Percentiles rank a stretch among this genome's conserved stretches.
phyloP scores from a whole-genome alignment of 2,888 invertebrate species.

The Liodrosophila aerea region DNA sequence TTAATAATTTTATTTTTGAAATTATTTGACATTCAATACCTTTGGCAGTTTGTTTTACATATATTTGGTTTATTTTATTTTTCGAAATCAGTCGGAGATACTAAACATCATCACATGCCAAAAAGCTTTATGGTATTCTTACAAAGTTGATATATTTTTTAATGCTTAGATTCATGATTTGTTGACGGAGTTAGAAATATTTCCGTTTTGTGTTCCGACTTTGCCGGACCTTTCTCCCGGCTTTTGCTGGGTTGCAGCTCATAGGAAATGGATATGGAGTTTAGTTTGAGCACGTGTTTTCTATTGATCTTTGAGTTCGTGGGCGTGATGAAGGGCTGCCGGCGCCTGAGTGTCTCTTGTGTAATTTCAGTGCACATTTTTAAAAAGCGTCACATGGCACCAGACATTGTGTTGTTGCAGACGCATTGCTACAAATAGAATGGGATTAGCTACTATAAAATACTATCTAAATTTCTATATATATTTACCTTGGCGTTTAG shows the following conservation, averaged over 20 bases:
- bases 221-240: constrained; percentile 12
- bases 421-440: constrained; percentile 72
- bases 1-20: too few relatives aligned
- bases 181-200: background rate
- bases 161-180: background rate
- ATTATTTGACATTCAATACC: too few relatives aligned
- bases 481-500: constrained; percentile 85
- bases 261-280: constrained; percentile 70
- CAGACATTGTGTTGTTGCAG: constrained; percentile 77
- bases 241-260: constrained; percentile 52
- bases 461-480: too few relatives aligned
- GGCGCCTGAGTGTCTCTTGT: constrained; percentile 62
- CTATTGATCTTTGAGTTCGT: constrained; percentile 36
- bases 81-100: constrained; percentile 13
- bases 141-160: background rate
- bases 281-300: constrained; percentile 54
- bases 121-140: constrained; percentile 10
- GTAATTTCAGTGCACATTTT: constrained; percentile 72
- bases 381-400: constrained; percentile 77
- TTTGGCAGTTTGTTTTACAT: background rate
- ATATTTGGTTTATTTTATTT: constrained; percentile 21
- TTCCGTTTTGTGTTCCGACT: constrained; percentile 20
- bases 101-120: constrained; percentile 18
- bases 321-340: constrained; percentile 42
- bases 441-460: too few relatives aligned